A percentile compares a stretch with the other conserved stretches of the same genome.
Evolutionary conservation across 2,113 vertebrate species (phyloP).

Genomic region (Pogona vitticeps): DNA sequence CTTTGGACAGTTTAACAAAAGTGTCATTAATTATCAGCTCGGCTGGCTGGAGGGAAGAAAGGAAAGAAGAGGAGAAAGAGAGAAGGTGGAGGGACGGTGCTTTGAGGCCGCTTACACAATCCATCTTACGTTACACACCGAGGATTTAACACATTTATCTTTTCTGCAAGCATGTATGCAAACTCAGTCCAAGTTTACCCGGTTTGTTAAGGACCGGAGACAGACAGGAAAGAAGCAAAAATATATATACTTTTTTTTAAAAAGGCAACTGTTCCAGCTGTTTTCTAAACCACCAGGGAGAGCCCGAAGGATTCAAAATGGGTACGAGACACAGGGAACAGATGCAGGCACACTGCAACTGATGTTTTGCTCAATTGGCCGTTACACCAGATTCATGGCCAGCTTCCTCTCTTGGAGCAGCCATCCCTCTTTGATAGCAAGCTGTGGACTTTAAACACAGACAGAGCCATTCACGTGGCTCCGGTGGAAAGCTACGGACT

Average conservation of each 20-base stretch:
- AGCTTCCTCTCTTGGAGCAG: background rate
- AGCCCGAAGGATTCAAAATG: background rate
- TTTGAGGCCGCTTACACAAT: background rate
- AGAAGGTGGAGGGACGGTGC: background rate
- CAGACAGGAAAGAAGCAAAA: background rate
- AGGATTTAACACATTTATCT: background rate
- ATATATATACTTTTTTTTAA: no score
- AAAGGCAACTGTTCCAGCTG: background rate
- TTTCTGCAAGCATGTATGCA: background rate
- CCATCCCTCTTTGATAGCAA: background rate
- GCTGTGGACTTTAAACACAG: background rate
- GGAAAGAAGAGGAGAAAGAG: rapidly evolving
- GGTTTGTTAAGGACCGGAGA: background rate
- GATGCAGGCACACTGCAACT: background rate
- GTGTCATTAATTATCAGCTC: background rate
- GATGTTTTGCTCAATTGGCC: background rate
- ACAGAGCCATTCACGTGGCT: background rate
- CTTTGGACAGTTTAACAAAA: background rate
- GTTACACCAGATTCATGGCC: background rate
- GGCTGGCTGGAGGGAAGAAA: background rate
- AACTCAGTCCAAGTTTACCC: background rate
- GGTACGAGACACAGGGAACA: background rate
- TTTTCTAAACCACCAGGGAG: background rate
- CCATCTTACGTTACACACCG: background rate
- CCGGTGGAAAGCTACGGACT: background rate